Conservation (phyloP, 2,888 invertebrate species). For the Caenorhabditis sp. region DNA sequence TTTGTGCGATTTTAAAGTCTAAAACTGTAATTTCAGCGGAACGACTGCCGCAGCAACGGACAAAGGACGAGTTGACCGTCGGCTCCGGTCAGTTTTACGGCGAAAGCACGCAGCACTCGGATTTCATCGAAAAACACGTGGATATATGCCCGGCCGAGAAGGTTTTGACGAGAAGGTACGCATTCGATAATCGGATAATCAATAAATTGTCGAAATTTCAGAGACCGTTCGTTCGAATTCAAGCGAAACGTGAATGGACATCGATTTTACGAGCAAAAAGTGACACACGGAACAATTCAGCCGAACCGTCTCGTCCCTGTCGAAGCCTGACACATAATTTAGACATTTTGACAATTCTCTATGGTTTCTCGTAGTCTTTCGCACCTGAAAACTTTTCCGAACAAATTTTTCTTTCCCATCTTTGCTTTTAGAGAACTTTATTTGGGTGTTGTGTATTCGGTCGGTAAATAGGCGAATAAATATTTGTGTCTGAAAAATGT, state of each 20-base stretch:
- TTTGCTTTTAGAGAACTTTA: no score
- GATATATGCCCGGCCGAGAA: conserved; percentile 69
- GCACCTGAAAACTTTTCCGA: no score
- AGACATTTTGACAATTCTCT: no score
- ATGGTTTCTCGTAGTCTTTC: no score
- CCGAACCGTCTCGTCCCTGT: conserved; percentile 51
- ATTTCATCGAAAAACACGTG: conserved; percentile 60
- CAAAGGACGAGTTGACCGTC: conserved; percentile 43
- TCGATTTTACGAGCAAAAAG: conserved; percentile 56
- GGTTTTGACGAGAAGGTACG: conserved; percentile 62
- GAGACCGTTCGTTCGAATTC: conserved; percentile 62
- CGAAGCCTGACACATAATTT: conserved; percentile 22
- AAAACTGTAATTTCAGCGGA: conserved; percentile 29
- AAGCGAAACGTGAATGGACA: conserved; percentile 57
- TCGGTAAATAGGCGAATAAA: no score
- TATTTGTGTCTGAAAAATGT: no score
- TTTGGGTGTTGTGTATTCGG: no score
- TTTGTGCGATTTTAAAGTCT: no score
- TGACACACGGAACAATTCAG: conserved; percentile 53
- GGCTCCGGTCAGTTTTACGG: conserved; percentile 60
- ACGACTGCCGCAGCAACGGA: conserved; percentile 21
- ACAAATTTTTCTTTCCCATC: no score
- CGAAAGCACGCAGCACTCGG: conserved; percentile 62
- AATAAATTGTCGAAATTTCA: conserved; percentile 12
- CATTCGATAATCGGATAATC: neutral